Evolutionary conservation across 2,888 invertebrate genomes (phyloP).

Genomic region (Drosophila imparisetae): DNA sequence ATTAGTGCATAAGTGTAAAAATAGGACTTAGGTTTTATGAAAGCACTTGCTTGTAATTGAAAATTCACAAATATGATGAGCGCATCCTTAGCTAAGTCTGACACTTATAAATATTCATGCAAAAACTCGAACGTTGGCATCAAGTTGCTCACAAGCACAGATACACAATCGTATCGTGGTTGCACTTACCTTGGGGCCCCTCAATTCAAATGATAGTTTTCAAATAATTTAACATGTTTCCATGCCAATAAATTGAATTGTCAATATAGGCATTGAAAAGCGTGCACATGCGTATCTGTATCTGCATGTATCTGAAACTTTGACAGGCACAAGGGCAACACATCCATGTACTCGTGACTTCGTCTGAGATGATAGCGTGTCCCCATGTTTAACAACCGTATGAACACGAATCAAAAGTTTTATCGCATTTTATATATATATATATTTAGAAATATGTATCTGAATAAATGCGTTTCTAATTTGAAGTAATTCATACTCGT

Average conservation of each 20-base stretch:
- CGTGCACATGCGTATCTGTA: slow-evolving; percentile 14
- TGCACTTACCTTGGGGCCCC: slow-evolving; percentile 19
- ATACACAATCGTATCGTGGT: neutral
- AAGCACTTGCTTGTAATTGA: neutral
- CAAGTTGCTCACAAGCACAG: neutral
- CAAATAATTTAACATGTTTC: slow-evolving; percentile 67
- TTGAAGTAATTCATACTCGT: neutral
- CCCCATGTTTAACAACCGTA: neutral
- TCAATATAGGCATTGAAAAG: slow-evolving; percentile 33
- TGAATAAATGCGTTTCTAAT: neutral
- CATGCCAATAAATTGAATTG: slow-evolving; percentile 72
- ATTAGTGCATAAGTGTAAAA: neutral
- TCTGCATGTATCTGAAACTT: slow-evolving; percentile 22
- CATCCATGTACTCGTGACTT: neutral
- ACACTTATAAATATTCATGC: slow-evolving; percentile 32
- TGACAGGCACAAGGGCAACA: slow-evolving; percentile 20
- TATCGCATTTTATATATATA: too few species aligned
- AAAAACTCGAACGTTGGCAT: slow-evolving; percentile 9
- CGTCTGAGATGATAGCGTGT: slow-evolving; percentile 17
- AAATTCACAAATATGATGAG: neutral
- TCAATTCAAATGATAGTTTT: slow-evolving; percentile 48
- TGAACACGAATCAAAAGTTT: neutral
- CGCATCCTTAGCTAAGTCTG: slow-evolving; percentile 2
- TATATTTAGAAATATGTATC: neutral
- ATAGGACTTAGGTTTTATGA: neutral